Conservation (phyloP, 2,797 vertebrate genomes). For the Numenius phaeopus region DNA sequence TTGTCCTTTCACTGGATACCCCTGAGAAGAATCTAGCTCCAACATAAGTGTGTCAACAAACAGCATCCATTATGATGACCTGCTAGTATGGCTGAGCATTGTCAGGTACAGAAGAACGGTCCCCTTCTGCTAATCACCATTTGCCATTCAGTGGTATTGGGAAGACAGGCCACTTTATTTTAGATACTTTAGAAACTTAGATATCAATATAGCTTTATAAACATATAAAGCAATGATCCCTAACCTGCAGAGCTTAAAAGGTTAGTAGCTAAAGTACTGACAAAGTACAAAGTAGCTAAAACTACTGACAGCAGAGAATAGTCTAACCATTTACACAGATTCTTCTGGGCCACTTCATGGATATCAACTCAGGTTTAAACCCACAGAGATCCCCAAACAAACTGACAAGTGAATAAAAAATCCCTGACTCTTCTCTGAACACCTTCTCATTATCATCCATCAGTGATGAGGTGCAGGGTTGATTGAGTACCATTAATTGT, state of each 20-base stretch:
- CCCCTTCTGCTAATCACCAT: neutral
- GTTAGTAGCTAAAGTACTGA: neutral
- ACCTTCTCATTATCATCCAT: conserved; percentile 26
- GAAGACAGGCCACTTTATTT: neutral
- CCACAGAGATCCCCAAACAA: neutral
- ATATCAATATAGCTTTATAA: neutral
- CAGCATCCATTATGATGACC: neutral
- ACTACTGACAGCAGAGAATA: neutral
- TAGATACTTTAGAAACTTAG: neutral
- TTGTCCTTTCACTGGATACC: neutral
- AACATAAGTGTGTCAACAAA: neutral
- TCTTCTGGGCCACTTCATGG: neutral
- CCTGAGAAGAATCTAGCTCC: neutral
- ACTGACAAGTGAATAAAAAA: neutral
- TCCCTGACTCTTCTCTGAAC: neutral
- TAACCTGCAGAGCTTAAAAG: neutral
- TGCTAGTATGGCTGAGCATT: neutral
- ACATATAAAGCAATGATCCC: neutral
- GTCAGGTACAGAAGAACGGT: neutral
- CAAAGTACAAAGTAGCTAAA: neutral
- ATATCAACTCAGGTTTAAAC: neutral
- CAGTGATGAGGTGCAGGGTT: neutral
- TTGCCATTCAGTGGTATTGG: neutral
- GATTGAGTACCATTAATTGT: conserved; percentile 12
- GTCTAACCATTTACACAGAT: neutral